phyloP scores from a whole-genome alignment of 2,888 invertebrate species.

The Melangyna quadrimaculata region DNA sequence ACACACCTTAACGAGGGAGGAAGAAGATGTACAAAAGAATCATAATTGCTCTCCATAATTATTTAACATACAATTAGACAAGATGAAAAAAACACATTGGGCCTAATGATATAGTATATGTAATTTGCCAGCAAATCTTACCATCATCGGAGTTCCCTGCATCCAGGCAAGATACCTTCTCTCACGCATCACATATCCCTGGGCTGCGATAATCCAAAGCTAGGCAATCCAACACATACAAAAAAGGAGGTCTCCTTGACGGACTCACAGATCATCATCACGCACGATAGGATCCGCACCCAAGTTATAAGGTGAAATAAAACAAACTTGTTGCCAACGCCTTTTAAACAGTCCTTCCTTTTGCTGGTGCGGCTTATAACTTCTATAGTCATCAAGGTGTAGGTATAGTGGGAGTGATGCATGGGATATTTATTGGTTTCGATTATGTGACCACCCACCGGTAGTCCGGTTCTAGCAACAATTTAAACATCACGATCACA shows the following conservation, averaged over 20 bases:
- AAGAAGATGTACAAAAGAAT: conserved; percentile 11
- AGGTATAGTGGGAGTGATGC: conserved; percentile 11
- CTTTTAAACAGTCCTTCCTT: conserved; percentile 53
- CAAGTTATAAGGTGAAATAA: conserved; percentile 49
- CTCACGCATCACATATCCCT: not conserved
- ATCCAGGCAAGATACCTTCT: not conserved
- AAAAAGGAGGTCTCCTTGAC: conserved; percentile 3
- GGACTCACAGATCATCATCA: conserved; percentile 36
- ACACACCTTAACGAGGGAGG: conserved; percentile 54
- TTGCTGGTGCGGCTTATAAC: conserved; percentile 32
- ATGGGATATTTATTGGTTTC: conserved; percentile 64
- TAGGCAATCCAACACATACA: conserved; percentile 12
- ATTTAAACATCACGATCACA: conserved; percentile 67
- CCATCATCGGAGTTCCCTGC: not conserved
- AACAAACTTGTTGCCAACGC: conserved; percentile 71
- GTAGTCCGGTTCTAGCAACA: conserved; percentile 37
- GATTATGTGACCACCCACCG: conserved; percentile 69
- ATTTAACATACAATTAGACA: conserved; percentile 67
- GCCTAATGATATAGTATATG: conserved; percentile 47
- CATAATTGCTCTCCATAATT: conserved; percentile 60
- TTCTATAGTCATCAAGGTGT: not conserved
- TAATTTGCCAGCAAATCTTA: not conserved
- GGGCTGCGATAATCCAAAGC: conserved; percentile 38
- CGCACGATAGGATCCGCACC: conserved; percentile 45
- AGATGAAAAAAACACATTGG: conserved; percentile 3